These are phyloP conservation scores for Crotalus tigris DNA, from an alignment of 2,113 vertebrate species.

Conservation along the genomic window DNA sequence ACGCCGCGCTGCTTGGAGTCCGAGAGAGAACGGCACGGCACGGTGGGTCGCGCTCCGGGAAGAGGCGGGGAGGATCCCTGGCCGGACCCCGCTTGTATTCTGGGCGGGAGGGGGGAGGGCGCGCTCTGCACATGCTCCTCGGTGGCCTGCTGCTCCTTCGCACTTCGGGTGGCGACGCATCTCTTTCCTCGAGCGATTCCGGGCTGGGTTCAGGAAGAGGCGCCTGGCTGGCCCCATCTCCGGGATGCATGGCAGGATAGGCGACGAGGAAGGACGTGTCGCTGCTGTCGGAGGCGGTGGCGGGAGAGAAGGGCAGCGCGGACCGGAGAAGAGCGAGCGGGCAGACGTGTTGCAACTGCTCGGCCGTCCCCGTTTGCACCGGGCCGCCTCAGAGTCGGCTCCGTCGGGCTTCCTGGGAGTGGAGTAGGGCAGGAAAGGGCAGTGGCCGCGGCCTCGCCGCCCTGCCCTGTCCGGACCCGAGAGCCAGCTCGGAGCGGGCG, in stretches of 20 bases:
- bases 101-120: neutral
- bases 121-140: neutral
- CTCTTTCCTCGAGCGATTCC: neutral
- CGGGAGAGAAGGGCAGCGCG: neutral
- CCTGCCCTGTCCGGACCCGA: neutral
- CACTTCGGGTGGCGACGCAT: neutral
- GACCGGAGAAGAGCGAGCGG: neutral
- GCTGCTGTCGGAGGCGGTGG: neutral
- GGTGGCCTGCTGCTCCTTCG: neutral
- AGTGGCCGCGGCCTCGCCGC: neutral
- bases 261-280: neutral
- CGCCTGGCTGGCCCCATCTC: neutral
- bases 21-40: neutral
- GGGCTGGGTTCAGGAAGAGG: neutral
- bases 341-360: neutral
- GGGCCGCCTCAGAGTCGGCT: neutral
- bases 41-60: neutral
- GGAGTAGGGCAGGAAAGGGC: neutral
- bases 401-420: neutral
- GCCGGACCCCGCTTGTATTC: neutral
- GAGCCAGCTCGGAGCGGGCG: neutral
- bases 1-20: neutral
- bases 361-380: neutral
- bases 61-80: neutral
- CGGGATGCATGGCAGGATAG: neutral